Evolutionary conservation across 2,113 vertebrate species (phyloP).

Genomic region (Mustela lutreola): DNA sequence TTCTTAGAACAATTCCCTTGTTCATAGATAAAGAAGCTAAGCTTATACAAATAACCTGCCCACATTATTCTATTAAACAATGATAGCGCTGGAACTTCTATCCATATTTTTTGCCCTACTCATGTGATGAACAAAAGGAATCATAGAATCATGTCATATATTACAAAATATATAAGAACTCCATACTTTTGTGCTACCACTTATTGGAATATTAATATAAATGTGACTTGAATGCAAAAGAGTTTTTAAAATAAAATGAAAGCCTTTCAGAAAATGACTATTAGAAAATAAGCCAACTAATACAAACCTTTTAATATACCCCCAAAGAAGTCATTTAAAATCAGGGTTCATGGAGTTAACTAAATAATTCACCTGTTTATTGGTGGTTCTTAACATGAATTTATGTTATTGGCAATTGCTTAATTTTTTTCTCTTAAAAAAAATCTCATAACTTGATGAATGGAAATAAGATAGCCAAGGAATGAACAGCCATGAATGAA

Average conservation of each 20-base stretch:
- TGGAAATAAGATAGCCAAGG: neutral
- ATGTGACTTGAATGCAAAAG: neutral
- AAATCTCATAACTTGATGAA: neutral
- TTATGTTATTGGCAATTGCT: neutral
- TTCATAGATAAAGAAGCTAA: neutral
- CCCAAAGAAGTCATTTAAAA: neutral
- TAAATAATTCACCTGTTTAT: neutral
- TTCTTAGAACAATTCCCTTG: neutral
- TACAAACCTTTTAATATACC: neutral
- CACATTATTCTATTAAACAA: neutral
- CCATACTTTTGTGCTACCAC: neutral
- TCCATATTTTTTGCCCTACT: neutral
- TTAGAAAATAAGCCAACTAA: neutral
- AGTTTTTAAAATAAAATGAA: constrained; percentile 31
- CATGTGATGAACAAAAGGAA: neutral
- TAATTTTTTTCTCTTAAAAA: neutral
- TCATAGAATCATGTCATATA: neutral
- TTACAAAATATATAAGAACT: neutral
- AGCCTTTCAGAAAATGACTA: neutral
- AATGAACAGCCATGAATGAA: neutral
- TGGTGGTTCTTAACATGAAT: neutral
- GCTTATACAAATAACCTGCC: neutral
- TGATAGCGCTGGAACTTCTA: neutral
- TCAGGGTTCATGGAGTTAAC: neutral
- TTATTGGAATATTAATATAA: constrained; percentile 19